These are phyloP conservation scores for Tor tambroides DNA, from an alignment of 2,113 vertebrate species.

Conservation along the genomic window DNA sequence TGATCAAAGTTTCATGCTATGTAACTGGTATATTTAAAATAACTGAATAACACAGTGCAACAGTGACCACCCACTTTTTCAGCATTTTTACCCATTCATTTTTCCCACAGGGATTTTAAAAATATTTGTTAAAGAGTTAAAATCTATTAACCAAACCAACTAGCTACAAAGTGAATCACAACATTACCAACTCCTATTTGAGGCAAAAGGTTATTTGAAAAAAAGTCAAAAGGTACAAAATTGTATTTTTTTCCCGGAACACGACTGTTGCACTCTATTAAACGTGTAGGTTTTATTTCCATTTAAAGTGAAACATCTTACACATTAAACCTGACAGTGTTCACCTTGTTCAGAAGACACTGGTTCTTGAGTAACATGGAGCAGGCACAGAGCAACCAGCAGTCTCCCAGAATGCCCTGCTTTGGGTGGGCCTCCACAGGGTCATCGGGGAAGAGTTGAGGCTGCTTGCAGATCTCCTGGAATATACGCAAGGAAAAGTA, in stretches of 20 bases:
- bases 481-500: constrained; percentile 38
- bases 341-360: constrained; percentile 86
- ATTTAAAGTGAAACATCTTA: background rate
- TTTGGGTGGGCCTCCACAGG: constrained; percentile 81
- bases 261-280: no score
- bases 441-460: constrained; percentile 82
- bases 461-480: constrained; percentile 86
- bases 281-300: background rate
- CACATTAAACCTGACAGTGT: background rate
- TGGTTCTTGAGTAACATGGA: constrained; percentile 85
- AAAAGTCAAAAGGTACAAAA: no score
- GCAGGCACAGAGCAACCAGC: constrained; percentile 96
- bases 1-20: background rate
- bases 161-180: no score
- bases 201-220: no score
- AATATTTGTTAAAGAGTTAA: no score
- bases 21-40: background rate
- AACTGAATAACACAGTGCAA: background rate
- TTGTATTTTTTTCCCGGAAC: no score
- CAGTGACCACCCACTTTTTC: no score
- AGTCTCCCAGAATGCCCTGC: constrained; percentile 94
- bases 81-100: no score
- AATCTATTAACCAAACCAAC: no score
- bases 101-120: no score
- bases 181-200: no score